phyloP scores from a whole-genome alignment of 1,140 invertebrate species.

The Zaprionus nigranus region DNA sequence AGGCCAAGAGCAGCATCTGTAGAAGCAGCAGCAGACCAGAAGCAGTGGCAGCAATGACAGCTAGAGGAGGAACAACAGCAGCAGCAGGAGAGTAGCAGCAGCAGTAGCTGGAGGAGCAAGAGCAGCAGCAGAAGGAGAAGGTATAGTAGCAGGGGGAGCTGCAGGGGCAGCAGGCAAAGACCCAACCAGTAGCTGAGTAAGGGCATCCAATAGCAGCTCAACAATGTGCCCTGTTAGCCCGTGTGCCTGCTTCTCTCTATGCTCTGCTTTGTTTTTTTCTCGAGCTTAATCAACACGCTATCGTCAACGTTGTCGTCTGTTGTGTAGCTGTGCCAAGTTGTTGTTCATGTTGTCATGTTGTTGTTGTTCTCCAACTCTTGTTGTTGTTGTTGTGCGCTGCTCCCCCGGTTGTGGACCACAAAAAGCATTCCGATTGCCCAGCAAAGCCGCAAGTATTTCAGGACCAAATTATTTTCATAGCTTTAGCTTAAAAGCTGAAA shows the following conservation, averaged over 20 bases:
- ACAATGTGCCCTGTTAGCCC: constrained; percentile 65
- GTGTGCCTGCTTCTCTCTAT: constrained; percentile 36
- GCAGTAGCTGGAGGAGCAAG: too few relatives aligned
- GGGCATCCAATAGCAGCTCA: constrained; percentile 2
- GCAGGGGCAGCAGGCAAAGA: too few relatives aligned
- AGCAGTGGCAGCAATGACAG: too few relatives aligned
- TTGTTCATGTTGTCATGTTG: constrained; percentile 7
- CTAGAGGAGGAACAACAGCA: too few relatives aligned
- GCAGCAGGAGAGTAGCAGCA: too few relatives aligned
- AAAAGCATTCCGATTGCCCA: constrained; percentile 80
- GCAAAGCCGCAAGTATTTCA: constrained; percentile 77
- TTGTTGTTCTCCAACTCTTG: constrained; percentile 20
- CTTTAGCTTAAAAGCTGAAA: constrained; percentile 81
- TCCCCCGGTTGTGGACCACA: constrained; percentile 61
- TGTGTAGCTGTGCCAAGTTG: constrained; percentile 1
- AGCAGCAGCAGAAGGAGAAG: too few relatives aligned
- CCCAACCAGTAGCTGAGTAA: too few relatives aligned
- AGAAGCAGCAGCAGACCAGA: too few relatives aligned
- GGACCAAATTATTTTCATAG: constrained; percentile 82
- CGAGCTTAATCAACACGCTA: constrained; percentile 71
- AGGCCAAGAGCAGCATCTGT: background rate
- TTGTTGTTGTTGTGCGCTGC: constrained; percentile 18
- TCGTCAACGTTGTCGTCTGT: constrained; percentile 22
- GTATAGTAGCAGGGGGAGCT: too few relatives aligned
- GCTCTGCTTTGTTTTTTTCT: background rate